Conservation (phyloP, 1,140 invertebrate species). For the Pseudoatta argentina region DNA sequence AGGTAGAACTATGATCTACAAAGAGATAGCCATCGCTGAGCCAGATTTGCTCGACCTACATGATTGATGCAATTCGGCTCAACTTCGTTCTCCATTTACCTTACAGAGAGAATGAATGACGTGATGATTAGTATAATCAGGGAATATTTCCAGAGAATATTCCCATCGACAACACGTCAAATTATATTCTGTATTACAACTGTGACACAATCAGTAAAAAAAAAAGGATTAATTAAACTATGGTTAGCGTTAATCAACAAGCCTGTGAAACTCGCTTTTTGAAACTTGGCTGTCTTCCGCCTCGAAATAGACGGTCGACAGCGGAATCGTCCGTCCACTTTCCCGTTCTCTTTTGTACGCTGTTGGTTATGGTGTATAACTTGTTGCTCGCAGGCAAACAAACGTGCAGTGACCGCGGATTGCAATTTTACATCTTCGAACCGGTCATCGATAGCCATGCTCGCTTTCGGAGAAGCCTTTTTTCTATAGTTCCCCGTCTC, state of each 20-base stretch:
- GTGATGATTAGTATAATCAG: constrained; percentile 3
- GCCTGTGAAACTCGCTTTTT: not conserved
- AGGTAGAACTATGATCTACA: constrained; percentile 43
- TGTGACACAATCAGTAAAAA: not conserved
- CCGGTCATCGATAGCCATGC: constrained; percentile 16
- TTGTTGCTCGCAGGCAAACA: constrained; percentile 70
- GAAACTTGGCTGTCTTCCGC: not conserved
- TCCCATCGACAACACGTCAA: not conserved
- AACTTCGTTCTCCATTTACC: not conserved
- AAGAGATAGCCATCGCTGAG: constrained; percentile 30
- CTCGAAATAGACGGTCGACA: constrained; percentile 18
- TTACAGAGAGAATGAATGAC: constrained; percentile 16
- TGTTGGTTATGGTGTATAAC: constrained; percentile 72
- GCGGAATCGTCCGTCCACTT: not conserved
- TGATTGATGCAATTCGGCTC: constrained; percentile 44
- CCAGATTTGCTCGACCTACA: constrained; percentile 14
- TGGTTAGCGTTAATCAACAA: constrained; percentile 15
- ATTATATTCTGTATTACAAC: not conserved
- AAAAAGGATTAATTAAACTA: not conserved
- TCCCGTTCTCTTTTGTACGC: constrained; percentile 49
- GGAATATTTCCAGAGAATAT: not conserved
- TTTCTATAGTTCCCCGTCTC: not conserved
- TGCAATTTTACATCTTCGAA: constrained; percentile 56
- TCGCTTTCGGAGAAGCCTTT: not conserved
- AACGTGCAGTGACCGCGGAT: constrained; percentile 50